Base-by-base conservation (phyloP, 2,797 vertebrate genomes). In the Fistularia commersonii region DNA sequence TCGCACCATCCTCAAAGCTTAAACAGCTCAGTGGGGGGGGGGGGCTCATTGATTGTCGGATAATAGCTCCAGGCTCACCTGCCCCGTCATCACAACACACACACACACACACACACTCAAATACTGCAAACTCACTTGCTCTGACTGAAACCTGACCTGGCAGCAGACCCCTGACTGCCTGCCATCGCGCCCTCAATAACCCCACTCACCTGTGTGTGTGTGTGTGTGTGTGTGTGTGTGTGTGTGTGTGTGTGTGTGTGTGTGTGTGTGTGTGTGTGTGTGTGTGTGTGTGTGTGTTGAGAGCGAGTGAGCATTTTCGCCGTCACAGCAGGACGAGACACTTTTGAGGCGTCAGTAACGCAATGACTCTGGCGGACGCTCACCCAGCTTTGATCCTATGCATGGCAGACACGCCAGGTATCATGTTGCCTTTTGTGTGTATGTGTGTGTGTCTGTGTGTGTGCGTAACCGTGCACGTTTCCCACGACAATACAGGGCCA, bases 61-160 rank as follows among this genome's bases (percentile, higher is more conserved):
- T 49, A n/a, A 50, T 54, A 43, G 51, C 70, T 57, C 39, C 51
- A 57, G 73, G 75, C 66, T 38, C 14, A 6, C 48, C 35, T 45
- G 74, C 74, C 66, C 34, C 67, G 57, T 59, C 54, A 50, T 76
- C 71, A 68, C 58, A 71, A 66, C 74, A 82, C 76, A 72, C 70
- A 38, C 47, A 51, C 32, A 60, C 57, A 23, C 23, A 23, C 23
- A n/a, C n/a, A n/a, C n/a, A n/a, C n/a, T 57, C 31, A 57, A 43
- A 58, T 66, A 58, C 47, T 32, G 51, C 62, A 76, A 41, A 62
- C 45, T 41, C 11, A 31, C 54, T 62, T 41, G 39, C 52, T 66
- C 64, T 70, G 2, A 3, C 62, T 84, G 85, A 84, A 87, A 87
- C 76, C 70, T 61, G 74, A 86, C 62, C 69, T 60, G 6, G 8